These are phyloP conservation scores for Drosophila auraria DNA, from an alignment of 1,140 invertebrate species.

Conservation along the genomic window DNA sequence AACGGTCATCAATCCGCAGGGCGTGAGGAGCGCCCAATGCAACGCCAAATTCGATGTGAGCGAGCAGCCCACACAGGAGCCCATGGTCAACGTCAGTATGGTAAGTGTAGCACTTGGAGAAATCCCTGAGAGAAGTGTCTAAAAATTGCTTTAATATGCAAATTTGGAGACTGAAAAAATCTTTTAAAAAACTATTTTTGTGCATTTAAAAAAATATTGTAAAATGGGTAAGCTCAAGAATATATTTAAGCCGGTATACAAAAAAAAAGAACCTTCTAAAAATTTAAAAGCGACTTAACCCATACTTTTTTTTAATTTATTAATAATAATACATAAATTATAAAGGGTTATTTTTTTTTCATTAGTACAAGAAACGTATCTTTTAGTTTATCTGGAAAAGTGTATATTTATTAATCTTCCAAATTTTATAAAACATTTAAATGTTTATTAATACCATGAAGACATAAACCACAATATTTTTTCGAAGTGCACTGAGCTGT, in stretches of 20 bases:
- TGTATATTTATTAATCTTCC: neutral
- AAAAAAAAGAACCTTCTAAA: too few relatives aligned
- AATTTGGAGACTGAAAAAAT: too few relatives aligned
- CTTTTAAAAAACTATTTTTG: too few relatives aligned
- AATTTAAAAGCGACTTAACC: too few relatives aligned
- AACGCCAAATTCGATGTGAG: constrained; percentile 90
- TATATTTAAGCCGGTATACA: too few relatives aligned
- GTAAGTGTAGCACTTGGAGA: constrained; percentile 83
- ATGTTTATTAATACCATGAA: neutral
- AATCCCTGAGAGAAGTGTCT: neutral
- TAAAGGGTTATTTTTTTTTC: too few relatives aligned
- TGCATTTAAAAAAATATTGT: too few relatives aligned
- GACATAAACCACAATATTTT: neutral
- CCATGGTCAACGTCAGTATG: constrained; percentile 89
- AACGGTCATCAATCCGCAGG: constrained; percentile 92
- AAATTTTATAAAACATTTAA: too few relatives aligned
- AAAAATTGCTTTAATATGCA: neutral
- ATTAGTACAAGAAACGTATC: too few relatives aligned
- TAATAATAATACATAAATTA: too few relatives aligned
- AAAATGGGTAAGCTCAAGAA: too few relatives aligned
- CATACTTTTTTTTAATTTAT: too few relatives aligned
- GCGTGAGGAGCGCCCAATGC: constrained; percentile 93
- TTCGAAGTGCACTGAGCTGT: neutral
- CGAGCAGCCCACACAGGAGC: constrained; percentile 87
- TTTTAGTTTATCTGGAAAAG: neutral